Evolutionary conservation across 1,140 invertebrate genomes (phyloP), one percentile per base, ranked within the genome.

Genomic region (Pseudomyrmex concolor): DNA sequence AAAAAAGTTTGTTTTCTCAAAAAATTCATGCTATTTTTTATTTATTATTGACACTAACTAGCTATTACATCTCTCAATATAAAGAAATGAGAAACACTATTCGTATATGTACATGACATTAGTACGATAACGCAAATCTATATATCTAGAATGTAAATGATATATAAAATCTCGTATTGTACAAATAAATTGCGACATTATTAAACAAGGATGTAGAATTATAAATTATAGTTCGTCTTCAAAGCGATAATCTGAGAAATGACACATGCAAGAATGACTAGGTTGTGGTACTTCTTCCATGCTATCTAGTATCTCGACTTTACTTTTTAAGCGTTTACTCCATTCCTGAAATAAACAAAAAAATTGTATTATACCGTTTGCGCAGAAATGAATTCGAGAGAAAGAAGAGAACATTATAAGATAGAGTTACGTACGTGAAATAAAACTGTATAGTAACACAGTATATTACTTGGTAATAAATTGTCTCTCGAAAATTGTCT

Each of bases 381-480:
- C 76, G 73, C 77, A 51, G 82, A 25, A 2, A 50, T 74, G 60
- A 55, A 83, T 81, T 83, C 64, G 50, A 43, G 50, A 60, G 82
- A 76, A 71, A 59, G 50, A 60, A 81, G 70, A 71, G 54, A 84
- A 90, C 73, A 89, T 83, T 83, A 83, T 66, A 83, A 80, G 88
- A 62, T 68, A 86, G 19, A 66, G 68, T 78, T 78, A 12, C 50
- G 13, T 93, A 97, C 97, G 89, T 96, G 94, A 87, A 99, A 96
- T 63, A 99, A 94, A 78, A 96, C 93, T 50, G 96, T 96, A 95
- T 99, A 96, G 93, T 99, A 99, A 92, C 98, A 99, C 91, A 98
- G 96, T 57, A 99, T 96, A 93, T 99, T 94, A 81, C 96, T 95
- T 9, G 98, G 98, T 90, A 98, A 93, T 68, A 99, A 95, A 94